These are phyloP conservation scores for Pampus argenteus DNA, from an alignment of 2,797 vertebrate species.

Conservation along the genomic window DNA sequence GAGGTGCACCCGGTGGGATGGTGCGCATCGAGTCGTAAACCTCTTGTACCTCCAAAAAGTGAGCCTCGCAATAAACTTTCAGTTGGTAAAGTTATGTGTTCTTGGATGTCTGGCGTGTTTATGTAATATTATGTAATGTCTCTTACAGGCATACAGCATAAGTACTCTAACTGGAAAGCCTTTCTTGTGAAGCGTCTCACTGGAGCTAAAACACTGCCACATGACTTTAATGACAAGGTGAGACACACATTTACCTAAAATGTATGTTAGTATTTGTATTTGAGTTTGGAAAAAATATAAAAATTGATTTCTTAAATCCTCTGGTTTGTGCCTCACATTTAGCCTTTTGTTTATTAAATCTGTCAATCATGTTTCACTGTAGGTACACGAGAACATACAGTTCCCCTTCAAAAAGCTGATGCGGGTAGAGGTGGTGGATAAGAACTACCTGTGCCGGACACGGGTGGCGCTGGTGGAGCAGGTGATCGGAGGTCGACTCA, in stretches of 20 bases:
- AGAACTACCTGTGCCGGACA: constrained; percentile 96
- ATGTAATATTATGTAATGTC: constrained; percentile 44
- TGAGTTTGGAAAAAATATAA: too few species aligned
- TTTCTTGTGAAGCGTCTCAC: constrained; percentile 99
- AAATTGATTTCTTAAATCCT: too few species aligned
- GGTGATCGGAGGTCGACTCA: constrained; percentile 94
- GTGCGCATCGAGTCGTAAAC: constrained; percentile 97
- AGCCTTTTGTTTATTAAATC: background rate
- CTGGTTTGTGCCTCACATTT: background rate
- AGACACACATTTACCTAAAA: constrained; percentile 17
- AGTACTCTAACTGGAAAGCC: constrained; percentile 98
- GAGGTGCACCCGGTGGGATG: constrained; percentile 98
- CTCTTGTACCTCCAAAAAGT: constrained; percentile 98
- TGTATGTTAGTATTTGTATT: too few species aligned
- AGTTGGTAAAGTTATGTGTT: background rate
- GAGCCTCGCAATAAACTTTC: constrained; percentile 45
- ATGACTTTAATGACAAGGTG: constrained; percentile 96
- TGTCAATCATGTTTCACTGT: background rate
- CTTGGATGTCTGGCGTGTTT: background rate
- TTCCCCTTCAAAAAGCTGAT: constrained; percentile 98
- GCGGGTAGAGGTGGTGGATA: constrained; percentile 99
- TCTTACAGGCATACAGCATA: constrained; percentile 94
- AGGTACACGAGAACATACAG: constrained; percentile 97
- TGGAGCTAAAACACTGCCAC: constrained; percentile 98
- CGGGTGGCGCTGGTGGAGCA: constrained; percentile 96